phyloP scores from a whole-genome alignment of 2,113 vertebrate species.

The Labrus mixtus region DNA sequence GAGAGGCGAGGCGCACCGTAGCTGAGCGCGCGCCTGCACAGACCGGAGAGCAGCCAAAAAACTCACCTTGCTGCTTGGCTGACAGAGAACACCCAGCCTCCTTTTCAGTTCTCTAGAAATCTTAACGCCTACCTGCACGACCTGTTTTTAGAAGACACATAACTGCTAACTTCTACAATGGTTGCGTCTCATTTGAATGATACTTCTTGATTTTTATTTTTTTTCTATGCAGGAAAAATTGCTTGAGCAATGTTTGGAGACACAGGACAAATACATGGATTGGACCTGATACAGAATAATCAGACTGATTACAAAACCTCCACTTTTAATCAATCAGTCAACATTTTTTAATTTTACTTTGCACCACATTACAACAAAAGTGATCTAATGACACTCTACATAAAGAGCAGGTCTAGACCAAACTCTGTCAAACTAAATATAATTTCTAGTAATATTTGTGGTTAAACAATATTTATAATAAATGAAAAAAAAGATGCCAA shows the following conservation, averaged over 20 bases:
- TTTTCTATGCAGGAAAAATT: too few relatives aligned
- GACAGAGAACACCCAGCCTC: constrained; percentile 44
- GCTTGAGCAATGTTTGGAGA: too few relatives aligned
- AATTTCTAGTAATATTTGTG: neutral
- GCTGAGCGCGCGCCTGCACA: constrained; percentile 47
- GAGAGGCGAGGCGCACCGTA: constrained; percentile 42
- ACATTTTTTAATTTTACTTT: too few relatives aligned
- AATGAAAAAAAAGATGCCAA: too few relatives aligned
- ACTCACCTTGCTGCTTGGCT: constrained; percentile 58
- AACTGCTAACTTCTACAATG: neutral
- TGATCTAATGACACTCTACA: too few relatives aligned
- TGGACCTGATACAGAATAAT: neutral
- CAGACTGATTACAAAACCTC: too few relatives aligned
- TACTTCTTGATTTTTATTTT: neutral
- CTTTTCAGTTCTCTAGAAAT: neutral
- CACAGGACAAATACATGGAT: too few relatives aligned
- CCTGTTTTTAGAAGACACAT: constrained; percentile 54
- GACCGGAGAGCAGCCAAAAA: constrained; percentile 9
- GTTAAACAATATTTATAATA: neutral
- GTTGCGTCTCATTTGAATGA: neutral
- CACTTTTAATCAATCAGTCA: too few relatives aligned
- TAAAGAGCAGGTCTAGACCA: too few relatives aligned
- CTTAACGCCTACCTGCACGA: constrained; percentile 56
- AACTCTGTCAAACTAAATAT: neutral
- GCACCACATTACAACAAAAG: neutral